Evolutionary conservation across 2,113 vertebrate species (phyloP), one percentile per base, ranked within the genome.

Genomic region (Gallinago paraguaiae): DNA sequence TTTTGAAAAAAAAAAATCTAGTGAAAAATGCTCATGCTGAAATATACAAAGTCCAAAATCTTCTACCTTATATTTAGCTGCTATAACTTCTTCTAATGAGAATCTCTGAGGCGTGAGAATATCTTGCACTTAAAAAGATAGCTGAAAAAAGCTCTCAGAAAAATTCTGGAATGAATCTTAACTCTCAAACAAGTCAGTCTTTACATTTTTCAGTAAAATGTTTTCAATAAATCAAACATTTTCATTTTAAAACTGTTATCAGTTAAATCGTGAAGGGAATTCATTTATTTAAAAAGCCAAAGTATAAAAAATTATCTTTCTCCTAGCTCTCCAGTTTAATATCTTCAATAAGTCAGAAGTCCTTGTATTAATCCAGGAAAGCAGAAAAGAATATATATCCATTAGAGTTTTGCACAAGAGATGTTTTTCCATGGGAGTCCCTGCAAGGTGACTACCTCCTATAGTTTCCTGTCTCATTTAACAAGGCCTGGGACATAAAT

Each of bases 141-240:
- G 48, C 6, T 71, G 70, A 86, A 93, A 89, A 92, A 39, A 92
- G 1, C 43, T 37, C 81, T 43, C 46, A 19, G 20, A 88, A 69
- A 92, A 93, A 82, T 68, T 79, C 82, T 92, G 51, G 75, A 94
- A 91, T 86, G 28, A 74, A 85, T 67, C 51, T 82, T 37, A 93
- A 86, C 85, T 92, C 35, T 95, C 48, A 90, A 82, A 87, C 30
- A 80, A 94, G 56, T 57, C 35, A 85, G 7, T 82, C 43, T 78
- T 90, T 92, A 69, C 6, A 84, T 86, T 92, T 86, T 84, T 63
- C 3, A 12, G 39, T 91, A 59, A 22, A 43, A 19, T 87, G 25
- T 85, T 96, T 95, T 53, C 83, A 76, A 97, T 92, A 94, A 90
- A 96, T 83, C 71, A 61, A 56, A 57, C 17, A 75, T 77, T 87